These are phyloP conservation scores for Psix sp. DNA, from an alignment of 1,140 invertebrate species.

Conservation along the genomic window DNA sequence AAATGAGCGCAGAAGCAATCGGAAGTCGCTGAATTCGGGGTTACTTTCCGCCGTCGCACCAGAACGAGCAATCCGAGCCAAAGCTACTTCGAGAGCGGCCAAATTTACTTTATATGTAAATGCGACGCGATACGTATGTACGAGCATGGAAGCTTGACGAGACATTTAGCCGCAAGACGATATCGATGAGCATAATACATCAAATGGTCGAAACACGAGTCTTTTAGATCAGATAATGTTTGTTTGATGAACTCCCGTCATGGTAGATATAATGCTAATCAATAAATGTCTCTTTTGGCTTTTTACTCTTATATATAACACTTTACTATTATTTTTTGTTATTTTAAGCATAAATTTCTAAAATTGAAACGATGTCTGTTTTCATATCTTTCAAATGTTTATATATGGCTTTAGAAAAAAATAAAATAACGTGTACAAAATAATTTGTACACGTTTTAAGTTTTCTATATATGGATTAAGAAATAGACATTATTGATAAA, in stretches of 20 bases:
- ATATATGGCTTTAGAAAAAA: too few relatives aligned
- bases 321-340: neutral
- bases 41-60: constrained; percentile 22
- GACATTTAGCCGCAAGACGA: constrained; percentile 61
- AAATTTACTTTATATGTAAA: constrained; percentile 63
- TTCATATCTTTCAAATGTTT: too few relatives aligned
- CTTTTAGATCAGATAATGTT: constrained; percentile 19
- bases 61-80: constrained; percentile 24
- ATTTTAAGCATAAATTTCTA: too few relatives aligned
- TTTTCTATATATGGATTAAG: too few relatives aligned
- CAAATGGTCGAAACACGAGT: constrained; percentile 47
- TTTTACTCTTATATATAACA: neutral
- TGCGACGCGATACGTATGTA: constrained; percentile 36
- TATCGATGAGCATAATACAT: constrained; percentile 68
- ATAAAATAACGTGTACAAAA: too few relatives aligned
- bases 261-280: constrained; percentile 2
- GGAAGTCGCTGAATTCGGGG: constrained; percentile 44
- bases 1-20: constrained; percentile 49
- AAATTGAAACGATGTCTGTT: too few relatives aligned
- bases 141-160: constrained; percentile 39
- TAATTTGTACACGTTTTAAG: too few relatives aligned
- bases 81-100: constrained; percentile 30
- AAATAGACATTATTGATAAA: too few relatives aligned
- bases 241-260: constrained; percentile 6
- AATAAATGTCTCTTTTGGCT: constrained; percentile 8